Evolutionary conservation across 2,888 invertebrate species (phyloP), one percentile per base, ranked within the genome.

Genomic region (Epistrophe eligans): DNA sequence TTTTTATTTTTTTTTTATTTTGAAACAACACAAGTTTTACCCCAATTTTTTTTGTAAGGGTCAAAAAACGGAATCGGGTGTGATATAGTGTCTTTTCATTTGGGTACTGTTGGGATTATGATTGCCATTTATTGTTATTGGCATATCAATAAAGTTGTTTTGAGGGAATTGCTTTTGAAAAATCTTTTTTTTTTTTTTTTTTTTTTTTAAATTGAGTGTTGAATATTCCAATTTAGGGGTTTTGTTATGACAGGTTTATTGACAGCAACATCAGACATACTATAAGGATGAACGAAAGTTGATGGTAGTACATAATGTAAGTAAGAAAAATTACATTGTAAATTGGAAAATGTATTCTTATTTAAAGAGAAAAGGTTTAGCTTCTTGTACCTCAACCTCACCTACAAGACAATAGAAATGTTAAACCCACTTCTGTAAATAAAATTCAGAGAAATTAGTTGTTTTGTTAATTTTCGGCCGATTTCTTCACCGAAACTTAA

Each of bases 51-150:
- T 48, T 17, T 17, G 9, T 13, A 19, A 64, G 55, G 57, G 70
- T 52, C 38, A 28, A 11, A 55, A 17, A 38, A 40, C n/a, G 66
- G 58, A 57, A 9, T 55, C 38, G 72, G 19, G 45, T 48, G 48
- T 45, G 43, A 48, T 62, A 38, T 58, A 43, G 52, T 24, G 58
- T 50, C 17, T 13, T 70, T 57, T 38, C 77, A 70, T 72, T 72
- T 48, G 66, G 48, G 13, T 24, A 55, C 52, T 77, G 70, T 52
- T 62, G 48, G 70, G 73, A 77, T 85, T 81, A 81, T 85, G 82
- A 85, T 81, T 85, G 82, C 58, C 77, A 85, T 82, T 82, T 85
- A 82, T 74, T 85, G 71, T 79, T 81, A 85, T 85, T 85, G 82
- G 82, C 73, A 70, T 85, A 85, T 77, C 84, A 72, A 77, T 70